Evolutionary conservation across 2,888 invertebrate genomes (phyloP), one percentile per base, ranked within the genome.

Genomic region (Spicauda simplicius): DNA sequence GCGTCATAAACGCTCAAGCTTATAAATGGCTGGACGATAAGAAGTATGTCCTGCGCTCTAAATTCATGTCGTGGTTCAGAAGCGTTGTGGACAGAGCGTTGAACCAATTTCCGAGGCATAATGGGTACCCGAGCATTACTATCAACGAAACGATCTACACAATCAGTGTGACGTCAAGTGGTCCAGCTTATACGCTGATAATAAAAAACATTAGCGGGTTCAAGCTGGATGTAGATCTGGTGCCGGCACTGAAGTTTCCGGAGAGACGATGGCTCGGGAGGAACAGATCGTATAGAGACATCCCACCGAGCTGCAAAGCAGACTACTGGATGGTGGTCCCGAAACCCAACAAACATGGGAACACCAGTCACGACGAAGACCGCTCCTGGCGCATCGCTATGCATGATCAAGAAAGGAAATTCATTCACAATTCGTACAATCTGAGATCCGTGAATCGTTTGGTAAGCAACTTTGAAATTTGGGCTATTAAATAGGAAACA

Each of bases 21-120:
- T 81, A 82, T 33, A 77, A 78, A 10, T 93, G 94, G 88, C 76
- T 91, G 65, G 91, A 91, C 50, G 72, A 82, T 0, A 74, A 81
- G 0, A 82, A 88, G 16, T 94, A 87, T 73, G 79, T 94, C 63
- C 73, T 91, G 37, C 85, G 94, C 69, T 77, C 86, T 0, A 88
- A 91, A 73, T 93, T 95, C 72, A 81, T 86, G 0, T 75, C 79
- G 30, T 95, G 95, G 95, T 93, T 95, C 74, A 94, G 94, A 75
- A 76, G 92, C 14, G 81, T 94, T 0, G 83, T 94, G 0, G 77
- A 72, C 25, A 87, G 79, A 70, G 92, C 91, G 0, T 70, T 94
- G 14, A 91, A 91, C 56, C 73, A 73, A 11, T 85, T 87, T 45
- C 64, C 73, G 0, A 54, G 18, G 0, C 72, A 60, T 3, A 61